Base-by-base conservation (phyloP, 2,888 invertebrate genomes). In the Leucozona laternaria region DNA sequence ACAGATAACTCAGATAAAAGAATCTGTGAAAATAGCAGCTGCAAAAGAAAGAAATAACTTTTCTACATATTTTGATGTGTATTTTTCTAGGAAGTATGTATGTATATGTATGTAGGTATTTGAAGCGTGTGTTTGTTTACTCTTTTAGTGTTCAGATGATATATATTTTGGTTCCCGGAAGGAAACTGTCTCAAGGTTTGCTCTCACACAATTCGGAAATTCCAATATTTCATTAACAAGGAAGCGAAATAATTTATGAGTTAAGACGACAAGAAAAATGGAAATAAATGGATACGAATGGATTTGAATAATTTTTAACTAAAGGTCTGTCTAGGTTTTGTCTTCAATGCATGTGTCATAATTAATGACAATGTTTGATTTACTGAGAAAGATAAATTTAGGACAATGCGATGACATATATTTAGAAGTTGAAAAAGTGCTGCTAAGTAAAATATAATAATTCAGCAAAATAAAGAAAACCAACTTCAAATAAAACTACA, bases 11-110 rank as follows among this genome's bases (percentile, higher is more conserved):
- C 13, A 48, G 43, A 64, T 64, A 64, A 64, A 45, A 31, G 45
- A 45, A 31, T 31, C 64, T 64, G 17, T 45, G 60, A 62, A 62
- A 62, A 25, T n/a, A 62, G n/a, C 60, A 62, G 60, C 60, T 62
- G 60, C 22, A 37, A 62, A 62, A 20, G 20, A 58, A 37, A 37
- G n/a, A 48, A 48, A 48, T 20, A 17, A 64, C 45, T 64, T 45
- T 40, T 40, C 4, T 25, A 40, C n/a, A 28, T 31, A 11, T 43
- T 45, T 64, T 28, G 62, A 7, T 58, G 62, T 64, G 28, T 25
- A 15, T 25, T 43, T 28, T 64, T 48, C 45, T 17, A 45, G 45
- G 28, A 64, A 62, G n/a, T 5, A 25, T n/a, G n/a, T n/a, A n/a
- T n/a, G n/a, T n/a, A n/a, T n/a, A n/a, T n/a, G n/a, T n/a, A n/a